Evolutionary conservation across 35 echinoderm and acorn worm genomes (phyloP).

Genomic region (Strongylocentrotus purpuratus): DNA sequence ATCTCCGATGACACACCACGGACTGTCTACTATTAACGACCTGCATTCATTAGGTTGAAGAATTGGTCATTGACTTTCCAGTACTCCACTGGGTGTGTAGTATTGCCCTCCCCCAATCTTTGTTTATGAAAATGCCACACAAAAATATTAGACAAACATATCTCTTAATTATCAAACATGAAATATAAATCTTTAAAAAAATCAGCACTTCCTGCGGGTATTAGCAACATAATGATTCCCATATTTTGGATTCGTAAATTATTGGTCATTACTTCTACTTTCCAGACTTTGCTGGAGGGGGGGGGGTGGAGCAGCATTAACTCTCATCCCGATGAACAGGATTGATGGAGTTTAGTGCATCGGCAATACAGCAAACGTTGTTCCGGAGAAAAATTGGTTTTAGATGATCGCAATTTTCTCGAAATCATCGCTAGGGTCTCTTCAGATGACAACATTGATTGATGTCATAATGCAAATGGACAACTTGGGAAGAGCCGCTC

Average conservation of each 20-base stretch:
- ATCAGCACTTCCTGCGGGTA: background rate
- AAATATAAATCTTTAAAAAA: background rate
- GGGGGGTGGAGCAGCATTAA: background rate
- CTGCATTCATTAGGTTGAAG: background rate
- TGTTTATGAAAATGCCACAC: background rate
- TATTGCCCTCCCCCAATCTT: background rate
- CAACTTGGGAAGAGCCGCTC: background rate
- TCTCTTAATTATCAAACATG: background rate
- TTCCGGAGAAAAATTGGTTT: background rate
- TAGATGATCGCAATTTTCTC: background rate
- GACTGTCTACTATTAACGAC: background rate
- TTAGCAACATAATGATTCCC: background rate
- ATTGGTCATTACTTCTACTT: background rate
- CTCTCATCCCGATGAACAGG: background rate
- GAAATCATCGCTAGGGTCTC: background rate
- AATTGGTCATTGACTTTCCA: background rate
- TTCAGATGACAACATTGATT: background rate
- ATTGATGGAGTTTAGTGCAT: background rate
- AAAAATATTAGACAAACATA: background rate
- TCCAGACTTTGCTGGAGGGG: too few species aligned
- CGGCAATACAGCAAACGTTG: background rate
- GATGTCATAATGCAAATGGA: constrained; percentile 4
- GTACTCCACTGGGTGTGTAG: background rate
- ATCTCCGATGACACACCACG: background rate
- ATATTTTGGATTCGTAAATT: background rate